A percentile compares a stretch with the other conserved stretches of the same genome.
These are phyloP conservation scores for Anthophora plumipes DNA, from an alignment of 2,888 invertebrate genomes.

Conservation along the genomic window DNA sequence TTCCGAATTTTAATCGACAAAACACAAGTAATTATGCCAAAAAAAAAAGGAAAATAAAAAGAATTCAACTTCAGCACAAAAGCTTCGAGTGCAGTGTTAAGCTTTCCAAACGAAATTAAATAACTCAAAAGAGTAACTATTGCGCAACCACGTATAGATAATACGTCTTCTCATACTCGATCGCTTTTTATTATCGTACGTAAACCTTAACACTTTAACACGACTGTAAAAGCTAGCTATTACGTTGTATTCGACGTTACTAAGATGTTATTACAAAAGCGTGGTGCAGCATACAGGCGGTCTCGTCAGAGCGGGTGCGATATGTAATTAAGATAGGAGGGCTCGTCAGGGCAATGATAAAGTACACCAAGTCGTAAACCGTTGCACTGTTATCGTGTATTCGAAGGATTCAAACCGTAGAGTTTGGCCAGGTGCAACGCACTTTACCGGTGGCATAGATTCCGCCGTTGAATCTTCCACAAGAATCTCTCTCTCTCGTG, in stretches of 20 bases:
- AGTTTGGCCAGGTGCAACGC: conserved; percentile 59
- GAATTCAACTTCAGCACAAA: too few relatives aligned
- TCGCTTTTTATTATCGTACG: conserved; percentile 29
- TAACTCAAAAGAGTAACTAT: neutral
- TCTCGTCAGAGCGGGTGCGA: conserved; percentile 53
- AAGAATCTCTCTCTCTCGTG: conserved; percentile 27
- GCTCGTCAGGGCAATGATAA: conserved; percentile 66
- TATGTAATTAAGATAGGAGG: conserved; percentile 73
- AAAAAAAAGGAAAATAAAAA: too few relatives aligned
- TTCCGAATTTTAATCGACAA: too few relatives aligned
- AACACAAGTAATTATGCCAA: too few relatives aligned
- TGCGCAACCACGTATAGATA: neutral
- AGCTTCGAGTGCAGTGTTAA: too few relatives aligned
- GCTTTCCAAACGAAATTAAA: neutral
- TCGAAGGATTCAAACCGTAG: conserved; percentile 33
- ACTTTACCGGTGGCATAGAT: neutral
- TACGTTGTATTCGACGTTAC: conserved; percentile 38
- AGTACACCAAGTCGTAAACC: conserved; percentile 56
- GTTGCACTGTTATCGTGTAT: conserved; percentile 43
- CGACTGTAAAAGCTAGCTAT: conserved; percentile 27
- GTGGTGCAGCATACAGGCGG: conserved; percentile 22
- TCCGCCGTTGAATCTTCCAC: conserved; percentile 15
- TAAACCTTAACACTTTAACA: conserved; percentile 42
- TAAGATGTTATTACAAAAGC: conserved; percentile 41
- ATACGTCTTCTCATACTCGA: neutral